Conservation (phyloP, 2,113 vertebrate species). For the Perccottus glenii region DNA sequence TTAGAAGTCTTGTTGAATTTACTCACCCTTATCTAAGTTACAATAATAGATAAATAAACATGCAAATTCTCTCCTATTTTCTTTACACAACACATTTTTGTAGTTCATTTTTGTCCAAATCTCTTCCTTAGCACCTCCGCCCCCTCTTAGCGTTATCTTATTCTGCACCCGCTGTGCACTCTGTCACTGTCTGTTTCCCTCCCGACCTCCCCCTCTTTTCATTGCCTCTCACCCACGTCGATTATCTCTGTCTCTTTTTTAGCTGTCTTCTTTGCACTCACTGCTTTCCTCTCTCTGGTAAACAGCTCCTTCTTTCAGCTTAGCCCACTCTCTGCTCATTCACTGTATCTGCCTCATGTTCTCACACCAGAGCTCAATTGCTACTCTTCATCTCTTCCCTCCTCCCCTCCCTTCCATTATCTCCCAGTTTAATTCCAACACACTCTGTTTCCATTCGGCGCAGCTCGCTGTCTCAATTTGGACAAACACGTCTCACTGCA, state of each 20-base stretch:
- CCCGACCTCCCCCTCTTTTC: constrained; percentile 47
- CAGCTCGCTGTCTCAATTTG: constrained; percentile 52
- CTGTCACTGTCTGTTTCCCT: constrained; percentile 71
- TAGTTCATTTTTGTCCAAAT: constrained; percentile 47
- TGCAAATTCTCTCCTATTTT: no score
- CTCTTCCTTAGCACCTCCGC: constrained; percentile 47
- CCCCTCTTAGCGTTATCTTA: constrained; percentile 57
- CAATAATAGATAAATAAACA: no score
- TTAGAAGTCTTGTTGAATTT: no score
- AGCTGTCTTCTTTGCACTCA: constrained; percentile 46
- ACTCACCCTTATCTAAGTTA: no score
- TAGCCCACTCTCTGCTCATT: constrained; percentile 47
- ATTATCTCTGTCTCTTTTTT: constrained; percentile 64
- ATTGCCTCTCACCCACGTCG: constrained; percentile 56
- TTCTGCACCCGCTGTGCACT: constrained; percentile 47
- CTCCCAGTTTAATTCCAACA: constrained; percentile 59
- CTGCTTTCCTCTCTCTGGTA: constrained; percentile 54
- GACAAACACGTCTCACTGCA: constrained; percentile 63
- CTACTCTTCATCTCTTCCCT: constrained; percentile 46
- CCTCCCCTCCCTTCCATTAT: constrained; percentile 57
- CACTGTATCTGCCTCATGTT: constrained; percentile 42
- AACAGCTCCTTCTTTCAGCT: constrained; percentile 63
- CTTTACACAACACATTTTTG: no score
- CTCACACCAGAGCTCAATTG: constrained; percentile 50
- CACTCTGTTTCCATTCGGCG: constrained; percentile 49